phyloP scores from a whole-genome alignment of 2,113 vertebrate species.

The Hyperoodon ampullatus region DNA sequence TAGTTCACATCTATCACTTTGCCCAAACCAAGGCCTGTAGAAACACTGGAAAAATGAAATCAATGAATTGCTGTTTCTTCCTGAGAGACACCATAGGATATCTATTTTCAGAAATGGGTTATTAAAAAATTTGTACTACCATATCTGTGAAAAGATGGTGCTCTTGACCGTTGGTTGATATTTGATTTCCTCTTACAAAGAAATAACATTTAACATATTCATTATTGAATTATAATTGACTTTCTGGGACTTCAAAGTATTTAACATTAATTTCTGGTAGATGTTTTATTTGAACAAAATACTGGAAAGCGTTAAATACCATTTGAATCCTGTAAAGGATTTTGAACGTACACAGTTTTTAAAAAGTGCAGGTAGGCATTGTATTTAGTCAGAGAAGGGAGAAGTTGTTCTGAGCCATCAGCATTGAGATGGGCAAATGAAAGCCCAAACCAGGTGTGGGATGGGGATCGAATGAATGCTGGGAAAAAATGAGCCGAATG shows the following conservation, averaged over 20 bases:
- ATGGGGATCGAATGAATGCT: neutral
- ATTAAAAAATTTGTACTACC: neutral
- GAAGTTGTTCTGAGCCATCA: neutral
- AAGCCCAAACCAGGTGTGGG: neutral
- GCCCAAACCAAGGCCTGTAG: neutral
- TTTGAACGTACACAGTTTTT: neutral
- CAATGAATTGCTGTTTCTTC: neutral
- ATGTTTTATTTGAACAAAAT: conserved; percentile 22
- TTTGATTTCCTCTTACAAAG: neutral
- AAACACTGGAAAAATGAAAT: neutral
- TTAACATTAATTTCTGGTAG: neutral
- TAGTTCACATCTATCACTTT: neutral
- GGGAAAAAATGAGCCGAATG: neutral
- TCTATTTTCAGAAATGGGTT: neutral
- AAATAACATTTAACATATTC: neutral
- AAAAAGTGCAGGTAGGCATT: neutral
- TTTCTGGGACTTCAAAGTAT: neutral
- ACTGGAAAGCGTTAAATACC: neutral
- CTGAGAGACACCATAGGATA: neutral
- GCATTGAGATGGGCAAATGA: neutral
- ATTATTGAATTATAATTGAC: neutral
- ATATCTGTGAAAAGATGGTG: neutral
- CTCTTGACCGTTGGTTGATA: neutral
- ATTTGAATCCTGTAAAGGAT: neutral
- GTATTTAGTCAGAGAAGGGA: neutral